Percentiles rank a stretch among this genome's conserved stretches.
Conservation (phyloP, 1,140 invertebrate genomes). For the Philotrypesis tridentata region DNA sequence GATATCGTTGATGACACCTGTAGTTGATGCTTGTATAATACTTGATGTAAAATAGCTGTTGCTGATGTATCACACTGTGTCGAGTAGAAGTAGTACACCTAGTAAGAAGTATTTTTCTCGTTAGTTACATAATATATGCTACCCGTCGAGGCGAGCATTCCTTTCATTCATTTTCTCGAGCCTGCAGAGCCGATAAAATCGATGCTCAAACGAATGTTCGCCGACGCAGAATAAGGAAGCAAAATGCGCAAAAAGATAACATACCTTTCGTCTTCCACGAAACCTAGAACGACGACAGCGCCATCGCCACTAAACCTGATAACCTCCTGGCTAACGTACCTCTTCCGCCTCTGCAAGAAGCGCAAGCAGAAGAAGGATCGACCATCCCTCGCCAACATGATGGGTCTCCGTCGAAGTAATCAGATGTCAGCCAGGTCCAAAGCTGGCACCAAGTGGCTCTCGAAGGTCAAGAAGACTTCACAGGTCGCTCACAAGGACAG, state of each 20-base stretch:
- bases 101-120: not conserved
- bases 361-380: constrained; percentile 83
- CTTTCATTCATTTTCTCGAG: not conserved
- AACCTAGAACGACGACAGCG: constrained; percentile 91
- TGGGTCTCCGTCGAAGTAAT: constrained; percentile 80
- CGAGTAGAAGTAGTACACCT: not conserved
- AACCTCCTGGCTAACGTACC: constrained; percentile 92
- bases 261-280: not conserved
- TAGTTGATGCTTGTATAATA: constrained; percentile 5
- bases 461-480: constrained; percentile 83
- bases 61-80: not conserved
- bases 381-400: constrained; percentile 87
- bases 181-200: too few species aligned
- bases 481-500: constrained; percentile 88
- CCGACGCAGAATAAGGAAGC: not conserved
- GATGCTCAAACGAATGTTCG: not conserved
- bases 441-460: constrained; percentile 88
- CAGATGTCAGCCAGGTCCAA: constrained; percentile 86
- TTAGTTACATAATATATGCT: too few species aligned
- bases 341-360: constrained; percentile 86
- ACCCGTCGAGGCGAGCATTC: not conserved
- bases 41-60: not conserved
- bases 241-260: not conserved
- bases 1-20: constrained; percentile 1
- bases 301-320: constrained; percentile 97